Base-by-base conservation (phyloP, 2,113 vertebrate species). In the Phrynosoma blainvillii region DNA sequence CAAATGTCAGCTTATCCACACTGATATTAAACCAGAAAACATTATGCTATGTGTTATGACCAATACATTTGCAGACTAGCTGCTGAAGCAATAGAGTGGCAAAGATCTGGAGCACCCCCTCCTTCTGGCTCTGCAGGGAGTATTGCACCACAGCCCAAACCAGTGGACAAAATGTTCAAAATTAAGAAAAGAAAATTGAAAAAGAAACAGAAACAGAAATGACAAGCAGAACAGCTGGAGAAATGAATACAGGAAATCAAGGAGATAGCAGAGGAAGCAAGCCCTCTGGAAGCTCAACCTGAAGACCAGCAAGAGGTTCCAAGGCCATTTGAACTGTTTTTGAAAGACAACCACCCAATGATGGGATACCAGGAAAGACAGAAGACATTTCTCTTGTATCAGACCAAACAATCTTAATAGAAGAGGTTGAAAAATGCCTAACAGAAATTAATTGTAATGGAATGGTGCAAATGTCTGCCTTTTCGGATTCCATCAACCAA, bases 161-260 rank as follows among this genome's bases (percentile, higher is more conserved):
- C 9, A 59, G 14, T 16, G 92, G 97, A 96, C 92, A 99, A 99
- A 97, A 98, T 99, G 98, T 99, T 98, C 84, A 99, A 99, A 96
- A 99, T 99, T 94, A 99, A 99, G 95, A 99, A 99, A 93, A 99
- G 98, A 94, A 99, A 99, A 93, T 97, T 99, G 96, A 99, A 99
- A 97, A 99, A 99, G 96, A 99, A 99, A 94, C 98, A 99, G 95
- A 99, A 97, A 93, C 97, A 59, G 14, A 59, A 59, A 59, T 59
- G 98, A 40, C 98, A 99, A 93, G 98, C 98, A 0, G 98, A 99
- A 93, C 93, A 99, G 90, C 95, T 99, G 89, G 98, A 99, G 96
- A 98, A 98, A 89, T 95, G 98, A 89, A 98, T 98, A 92, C 97
- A 98, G 91, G 98, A 99, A 91, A 98, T 99, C 90, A 98, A 98